Base-by-base conservation (phyloP, 2,888 invertebrate genomes). In the Cosmia pyralina region DNA sequence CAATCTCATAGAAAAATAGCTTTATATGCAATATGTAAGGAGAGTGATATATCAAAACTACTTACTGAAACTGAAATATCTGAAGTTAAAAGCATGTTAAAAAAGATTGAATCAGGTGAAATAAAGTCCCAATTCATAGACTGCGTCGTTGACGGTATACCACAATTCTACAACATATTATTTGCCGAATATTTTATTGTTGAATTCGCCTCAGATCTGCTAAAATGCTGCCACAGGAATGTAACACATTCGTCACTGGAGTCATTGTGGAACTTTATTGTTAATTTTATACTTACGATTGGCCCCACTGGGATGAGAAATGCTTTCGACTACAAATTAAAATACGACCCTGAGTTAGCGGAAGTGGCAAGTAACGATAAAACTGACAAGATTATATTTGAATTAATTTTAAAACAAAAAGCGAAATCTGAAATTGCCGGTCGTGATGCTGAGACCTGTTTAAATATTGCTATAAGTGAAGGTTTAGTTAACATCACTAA, bases 171-270 rank as follows among this genome's bases (percentile, higher is more conserved):
- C 17, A 89, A 91, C 53, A 50, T 87, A 6, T 57, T 90, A 48
- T 90, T 90, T 74, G 90, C 90, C 4, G 91, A 91, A 74, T 90
- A 89, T 72, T 91, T 88, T 69, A 53, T 85, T 22, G 72, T 88
- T 55, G 90, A 91, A 83, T 82, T 73, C 15, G 65, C 84, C 0
- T 67, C 83, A 6, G 88, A 90, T 58, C 0, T 86, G 3, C 46
- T 88, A 13, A 87, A 86, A 69, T 13, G 59, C 13, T 0, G 38
- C 19, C 55, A 34, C 1, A 71, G 73, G n/a, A 53, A 72, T 5
- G 2, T 52, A 0, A 28, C 59, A 4, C 59, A 83, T 28, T n/a
- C 83, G 0, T 70, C 82, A 15, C 60, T 75, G 6, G 75, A 83
- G 13, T 80, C 87, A 17, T 4, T 87, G 0, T 90, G 91, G 88